Conservation (phyloP, 2,797 vertebrate species). For the Cyclopterus lumpus region DNA sequence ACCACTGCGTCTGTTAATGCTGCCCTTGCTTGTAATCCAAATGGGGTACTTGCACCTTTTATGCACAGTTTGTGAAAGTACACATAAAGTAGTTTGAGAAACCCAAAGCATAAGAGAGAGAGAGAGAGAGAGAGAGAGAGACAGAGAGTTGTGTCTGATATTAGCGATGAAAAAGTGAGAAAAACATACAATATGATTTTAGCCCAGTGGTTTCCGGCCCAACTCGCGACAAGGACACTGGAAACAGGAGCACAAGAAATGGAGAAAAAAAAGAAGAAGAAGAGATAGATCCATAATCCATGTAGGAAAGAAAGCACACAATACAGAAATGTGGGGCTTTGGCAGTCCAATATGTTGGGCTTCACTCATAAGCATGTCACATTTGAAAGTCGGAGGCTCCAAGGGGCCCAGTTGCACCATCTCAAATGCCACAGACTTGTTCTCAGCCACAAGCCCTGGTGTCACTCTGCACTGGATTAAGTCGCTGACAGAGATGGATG, state of each 20-base stretch:
- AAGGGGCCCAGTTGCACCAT: conserved; percentile 65
- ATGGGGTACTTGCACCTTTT: conserved; percentile 32
- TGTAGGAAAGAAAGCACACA: conserved; percentile 57
- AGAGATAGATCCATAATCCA: conserved; percentile 57
- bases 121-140: background rate
- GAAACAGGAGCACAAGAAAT: conserved; percentile 52
- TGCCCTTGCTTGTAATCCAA: conserved; percentile 26
- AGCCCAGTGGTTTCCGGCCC: conserved; percentile 43
- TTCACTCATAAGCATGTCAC: conserved; percentile 69
- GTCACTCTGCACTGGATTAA: conserved; percentile 76
- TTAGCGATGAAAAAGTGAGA: conserved; percentile 39
- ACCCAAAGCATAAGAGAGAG: conserved; percentile 31
- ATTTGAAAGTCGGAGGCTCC: conserved; percentile 69
- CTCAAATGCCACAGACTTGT: conserved; percentile 79
- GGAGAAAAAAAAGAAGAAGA: conserved; percentile 16
- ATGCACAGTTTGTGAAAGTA: conserved; percentile 25
- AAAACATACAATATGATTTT: conserved; percentile 45
- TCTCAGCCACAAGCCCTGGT: conserved; percentile 74
- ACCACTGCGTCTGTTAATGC: conserved; percentile 27
- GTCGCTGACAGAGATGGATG: conserved; percentile 79
- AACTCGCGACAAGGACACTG: conserved; percentile 51
- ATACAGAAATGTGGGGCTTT: conserved; percentile 58
- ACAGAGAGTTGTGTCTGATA: conserved; percentile 29
- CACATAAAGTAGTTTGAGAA: conserved; percentile 34
- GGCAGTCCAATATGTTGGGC: conserved; percentile 64